These are phyloP conservation scores for Caranx melampygus DNA, from an alignment of 2,113 vertebrate species.

Conservation along the genomic window DNA sequence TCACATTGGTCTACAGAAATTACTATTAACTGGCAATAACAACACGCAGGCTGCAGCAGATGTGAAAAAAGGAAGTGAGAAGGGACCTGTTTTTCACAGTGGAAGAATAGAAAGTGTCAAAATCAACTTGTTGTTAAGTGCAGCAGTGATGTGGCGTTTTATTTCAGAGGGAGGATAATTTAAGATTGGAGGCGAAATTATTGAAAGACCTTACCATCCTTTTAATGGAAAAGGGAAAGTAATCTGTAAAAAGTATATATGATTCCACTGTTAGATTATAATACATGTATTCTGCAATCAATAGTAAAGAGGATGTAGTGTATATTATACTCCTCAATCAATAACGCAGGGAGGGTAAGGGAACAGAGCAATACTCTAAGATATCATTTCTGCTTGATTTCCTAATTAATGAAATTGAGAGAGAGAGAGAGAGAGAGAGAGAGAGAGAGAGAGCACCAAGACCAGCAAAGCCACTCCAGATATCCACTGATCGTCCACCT, in stretches of 20 bases:
- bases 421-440: not conserved
- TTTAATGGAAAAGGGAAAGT: not conserved
- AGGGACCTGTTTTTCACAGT: not conserved
- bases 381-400: conserved; percentile 43
- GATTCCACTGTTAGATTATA: conserved; percentile 28
- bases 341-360: conserved; percentile 24
- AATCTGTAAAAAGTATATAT: conserved; percentile 24
- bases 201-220: not conserved
- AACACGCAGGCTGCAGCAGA: not conserved
- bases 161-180: conserved; percentile 3
- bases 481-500: conserved; percentile 63
- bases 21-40: conserved; percentile 23
- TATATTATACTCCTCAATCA: conserved; percentile 44
- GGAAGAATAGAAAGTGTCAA: not conserved
- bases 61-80: fast-evolving
- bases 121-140: conserved; percentile 19
- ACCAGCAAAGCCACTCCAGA: conserved; percentile 51
- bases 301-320: conserved; percentile 13
- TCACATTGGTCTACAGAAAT: conserved; percentile 3
- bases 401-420: conserved; percentile 45
- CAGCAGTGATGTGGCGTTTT: not conserved
- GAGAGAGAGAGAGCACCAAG: conserved; percentile 15
- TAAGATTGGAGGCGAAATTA: conserved; percentile 10
- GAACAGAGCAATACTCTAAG: conserved; percentile 7
- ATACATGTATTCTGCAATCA: conserved; percentile 50